A percentile compares a stretch with the other conserved stretches of the same genome.
These are phyloP conservation scores for Brenthis hecate DNA, from an alignment of 2,888 invertebrate genomes.

Conservation along the genomic window DNA sequence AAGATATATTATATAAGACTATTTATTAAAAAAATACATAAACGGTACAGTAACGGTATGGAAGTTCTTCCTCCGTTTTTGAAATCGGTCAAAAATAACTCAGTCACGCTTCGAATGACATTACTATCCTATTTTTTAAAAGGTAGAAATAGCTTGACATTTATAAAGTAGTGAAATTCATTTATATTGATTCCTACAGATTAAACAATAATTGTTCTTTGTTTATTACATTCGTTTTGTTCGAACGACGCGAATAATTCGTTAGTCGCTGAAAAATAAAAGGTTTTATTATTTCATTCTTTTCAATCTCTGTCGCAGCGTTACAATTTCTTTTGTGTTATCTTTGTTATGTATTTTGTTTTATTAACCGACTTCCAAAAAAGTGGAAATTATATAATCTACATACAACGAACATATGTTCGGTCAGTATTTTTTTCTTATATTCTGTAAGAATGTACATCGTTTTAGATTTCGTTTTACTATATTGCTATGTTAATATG, in stretches of 20 bases:
- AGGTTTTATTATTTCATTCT: background rate
- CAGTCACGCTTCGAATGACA: too few species aligned
- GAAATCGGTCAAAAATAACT: background rate
- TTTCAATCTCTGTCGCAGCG: background rate
- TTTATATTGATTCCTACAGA: constrained; percentile 19
- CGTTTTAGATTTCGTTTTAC: too few species aligned
- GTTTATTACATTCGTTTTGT: constrained; percentile 17
- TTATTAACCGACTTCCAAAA: too few species aligned
- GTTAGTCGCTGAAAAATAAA: constrained; percentile 19
- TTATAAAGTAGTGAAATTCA: constrained; percentile 18
- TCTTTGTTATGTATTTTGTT: background rate
- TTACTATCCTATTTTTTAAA: background rate
- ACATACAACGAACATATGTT: too few species aligned
- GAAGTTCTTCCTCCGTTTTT: too few species aligned
- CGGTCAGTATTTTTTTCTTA: too few species aligned
- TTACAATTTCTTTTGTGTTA: background rate
- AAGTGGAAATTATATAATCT: too few species aligned
- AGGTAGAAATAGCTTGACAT: constrained; percentile 7
- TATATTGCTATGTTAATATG: too few species aligned
- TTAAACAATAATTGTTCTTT: constrained; percentile 23
- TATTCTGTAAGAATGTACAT: too few species aligned
- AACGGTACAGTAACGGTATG: too few species aligned
- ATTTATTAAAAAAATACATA: too few species aligned
- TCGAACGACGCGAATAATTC: constrained; percentile 12
- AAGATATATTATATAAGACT: too few species aligned